Base-by-base conservation (phyloP, 2,113 vertebrate species). In the Dipodomys stephensi region DNA sequence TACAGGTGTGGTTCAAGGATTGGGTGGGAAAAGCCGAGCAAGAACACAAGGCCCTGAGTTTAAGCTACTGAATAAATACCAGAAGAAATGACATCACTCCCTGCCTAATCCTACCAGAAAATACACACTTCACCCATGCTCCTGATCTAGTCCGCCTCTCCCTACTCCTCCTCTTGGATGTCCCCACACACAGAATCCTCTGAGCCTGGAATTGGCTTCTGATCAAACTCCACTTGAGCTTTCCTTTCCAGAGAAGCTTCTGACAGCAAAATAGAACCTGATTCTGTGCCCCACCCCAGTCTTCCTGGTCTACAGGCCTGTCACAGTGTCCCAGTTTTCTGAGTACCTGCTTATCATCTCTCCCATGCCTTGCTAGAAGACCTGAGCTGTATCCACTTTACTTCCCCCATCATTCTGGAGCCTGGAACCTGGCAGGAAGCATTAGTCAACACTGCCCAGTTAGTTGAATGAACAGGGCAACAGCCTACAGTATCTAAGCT, bases 371-470 rank as follows among this genome's bases (percentile, higher is more conserved):
- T 4, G 15, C 60, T n/a, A 30, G 32, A 69, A 27, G 49, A 18
- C 53, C 28, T 18, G 28, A 69, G 6, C 16, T 35, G 9, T 0
- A 8, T n/a, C n/a, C 20, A n/a, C 68, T 57, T 28, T 4, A 1
- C 32, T 68, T 19, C 20, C 13, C 39, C n/a, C 0, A 1, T 30
- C 9, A 4, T 32, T 69, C 68, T 0, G 6, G 2, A 22, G 9
- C 23, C 60, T 23, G 4, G 74, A 32, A 28, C 67, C 57, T 10
- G 23, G 49, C 1, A 6, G 64, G 60, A 1, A 19, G 15, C 72
- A 27, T 9, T 9, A 19, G 8, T 9, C 25, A 39, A 39, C 1
- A 6, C 49, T 8, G 13, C 32, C 68, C 0, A 0, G 1, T 1
- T 16, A n/a, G 79, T 53, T n/a, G 67, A 44, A 23, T 20, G 30